Percentiles rank a stretch among this genome's conserved stretches.
Evolutionary conservation across 2,797 vertebrate species (phyloP).

Genomic region (Gallirallus australis): DNA sequence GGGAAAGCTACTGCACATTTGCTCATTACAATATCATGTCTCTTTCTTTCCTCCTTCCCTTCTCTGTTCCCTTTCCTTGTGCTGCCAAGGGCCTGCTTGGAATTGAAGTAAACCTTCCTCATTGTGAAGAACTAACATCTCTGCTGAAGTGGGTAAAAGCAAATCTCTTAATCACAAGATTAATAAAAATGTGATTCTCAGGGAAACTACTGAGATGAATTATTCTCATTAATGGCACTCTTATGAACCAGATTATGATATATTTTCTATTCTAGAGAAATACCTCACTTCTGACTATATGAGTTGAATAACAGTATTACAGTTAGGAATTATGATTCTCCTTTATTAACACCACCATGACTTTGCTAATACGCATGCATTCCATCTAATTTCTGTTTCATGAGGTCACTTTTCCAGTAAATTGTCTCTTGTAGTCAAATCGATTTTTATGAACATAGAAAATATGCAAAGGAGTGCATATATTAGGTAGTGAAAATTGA

Average conservation of each 20-base stretch:
- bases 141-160: neutral
- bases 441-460: neutral
- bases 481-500: neutral
- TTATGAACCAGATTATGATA: neutral
- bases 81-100: neutral
- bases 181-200: neutral
- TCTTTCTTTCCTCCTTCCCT: neutral
- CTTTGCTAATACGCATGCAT: neutral
- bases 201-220: neutral
- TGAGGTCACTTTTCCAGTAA: neutral
- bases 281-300: neutral
- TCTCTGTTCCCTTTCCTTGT: neutral
- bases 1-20: neutral
- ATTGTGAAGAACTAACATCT: neutral
- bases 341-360: neutral
- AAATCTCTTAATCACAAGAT: neutral
- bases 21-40: neutral
- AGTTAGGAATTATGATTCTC: neutral
- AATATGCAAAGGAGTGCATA: neutral
- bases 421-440: neutral
- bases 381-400: neutral
- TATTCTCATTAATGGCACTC: neutral
- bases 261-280: neutral
- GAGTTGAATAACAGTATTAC: neutral
- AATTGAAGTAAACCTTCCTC: neutral